Evolutionary conservation across 2,888 invertebrate genomes (phyloP), one percentile per base, ranked within the genome.

Genomic region (Melikaiella ostensackeni): DNA sequence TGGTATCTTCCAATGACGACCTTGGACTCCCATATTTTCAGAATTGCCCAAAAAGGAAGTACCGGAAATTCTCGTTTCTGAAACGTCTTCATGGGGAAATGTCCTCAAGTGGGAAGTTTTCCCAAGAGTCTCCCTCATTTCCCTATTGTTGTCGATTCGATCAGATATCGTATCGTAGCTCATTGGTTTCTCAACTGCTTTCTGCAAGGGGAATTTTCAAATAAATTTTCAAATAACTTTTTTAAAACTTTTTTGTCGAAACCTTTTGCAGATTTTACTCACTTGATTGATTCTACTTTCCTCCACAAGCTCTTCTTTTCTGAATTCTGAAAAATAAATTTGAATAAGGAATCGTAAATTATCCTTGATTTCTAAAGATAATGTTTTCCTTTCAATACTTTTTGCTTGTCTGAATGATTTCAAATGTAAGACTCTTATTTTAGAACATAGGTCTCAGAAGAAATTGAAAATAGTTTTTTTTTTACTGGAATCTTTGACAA

Each of bases 271-370:
- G 70, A 61, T 27, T 46, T 50, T 70, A n/a, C 30, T 59, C 33
- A 74, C 74, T 38, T 59, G n/a, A 35, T 21, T 24, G 27, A n/a
- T n/a, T 70, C 33, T 66, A 30, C 66, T 33, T 70, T 70, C 21
- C 30, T 27, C 21, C 46, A 30, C 9, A 50, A 70, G n/a, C 27
- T 50, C n/a, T 30, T 70, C 50, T 21, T 66, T 50, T 46, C 50
- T 70, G n/a, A 33, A 33, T n/a, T 70, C 70, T 70, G n/a, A 5
- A 70, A 70, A 70, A 55, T 21, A 27, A 6, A 27, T 21, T n/a
- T n/a, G n/a, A 16, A 21, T 55, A 16, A 5, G 21, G 9, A 3
- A 55, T 21, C 19, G 9, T 11, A 55, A 55, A 55, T 21, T 9
- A 27, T 24, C 24, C 13, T 13, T 11, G 2, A 27, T 27, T 59